Conservation (phyloP, 1,140 invertebrate genomes). For the Caerostris extrusa region DNA sequence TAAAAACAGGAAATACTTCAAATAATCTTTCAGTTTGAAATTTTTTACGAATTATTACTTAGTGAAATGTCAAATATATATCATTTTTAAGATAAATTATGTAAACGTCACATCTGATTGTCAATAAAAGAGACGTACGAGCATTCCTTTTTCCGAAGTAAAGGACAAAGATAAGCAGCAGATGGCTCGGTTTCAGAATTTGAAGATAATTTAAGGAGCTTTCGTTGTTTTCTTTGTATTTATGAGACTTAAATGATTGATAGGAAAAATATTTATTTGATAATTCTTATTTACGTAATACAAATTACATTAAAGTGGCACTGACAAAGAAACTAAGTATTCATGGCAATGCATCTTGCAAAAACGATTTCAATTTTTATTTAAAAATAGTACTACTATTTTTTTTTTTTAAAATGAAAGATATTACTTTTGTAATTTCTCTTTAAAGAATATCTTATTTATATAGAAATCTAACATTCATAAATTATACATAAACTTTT, state of each 20-base stretch:
- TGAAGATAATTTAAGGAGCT: conserved; percentile 24
- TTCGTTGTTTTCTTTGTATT: conserved; percentile 35
- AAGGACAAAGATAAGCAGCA: conserved; percentile 21
- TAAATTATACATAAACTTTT: too few species aligned
- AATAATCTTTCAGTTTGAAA: too few species aligned
- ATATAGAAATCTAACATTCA: too few species aligned
- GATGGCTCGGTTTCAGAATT: background rate
- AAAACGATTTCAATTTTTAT: background rate
- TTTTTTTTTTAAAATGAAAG: too few species aligned
- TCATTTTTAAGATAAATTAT: conserved; percentile 21
- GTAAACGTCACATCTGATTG: conserved; percentile 1
- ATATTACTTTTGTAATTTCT: too few species aligned
- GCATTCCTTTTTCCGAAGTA: conserved; percentile 10
- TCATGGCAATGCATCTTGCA: background rate
- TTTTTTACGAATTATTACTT: too few species aligned
- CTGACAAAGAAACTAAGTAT: background rate
- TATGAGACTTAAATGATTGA: background rate
- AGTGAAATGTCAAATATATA: background rate
- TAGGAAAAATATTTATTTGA: conserved; percentile 13
- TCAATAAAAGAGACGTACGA: conserved; percentile 26
- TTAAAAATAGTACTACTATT: too few species aligned
- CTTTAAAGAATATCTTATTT: too few species aligned
- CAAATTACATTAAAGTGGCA: conserved; percentile 1
- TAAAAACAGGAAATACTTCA: too few species aligned
- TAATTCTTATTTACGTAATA: background rate